These are phyloP conservation scores for Thunnus albacares DNA, from an alignment of 2,797 vertebrate species.

Conservation along the genomic window DNA sequence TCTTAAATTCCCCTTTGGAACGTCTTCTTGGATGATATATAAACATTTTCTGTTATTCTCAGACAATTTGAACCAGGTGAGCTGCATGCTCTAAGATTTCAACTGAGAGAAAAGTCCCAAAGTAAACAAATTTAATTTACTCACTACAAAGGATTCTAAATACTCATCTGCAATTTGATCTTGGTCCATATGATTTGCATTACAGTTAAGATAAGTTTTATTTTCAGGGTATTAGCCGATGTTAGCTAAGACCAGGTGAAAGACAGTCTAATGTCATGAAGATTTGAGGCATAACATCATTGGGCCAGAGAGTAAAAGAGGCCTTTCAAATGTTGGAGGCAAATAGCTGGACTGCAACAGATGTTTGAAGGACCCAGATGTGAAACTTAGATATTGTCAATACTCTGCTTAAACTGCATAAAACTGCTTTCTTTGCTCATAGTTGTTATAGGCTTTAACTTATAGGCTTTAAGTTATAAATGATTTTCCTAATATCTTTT, in stretches of 20 bases:
- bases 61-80: constrained; percentile 79
- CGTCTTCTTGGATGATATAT: constrained; percentile 50
- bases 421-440: constrained; percentile 10
- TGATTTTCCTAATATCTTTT: background rate
- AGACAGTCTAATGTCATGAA: constrained; percentile 51
- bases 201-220: constrained; percentile 55
- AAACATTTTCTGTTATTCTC: constrained; percentile 61
- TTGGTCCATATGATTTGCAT: constrained; percentile 48
- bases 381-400: constrained; percentile 33
- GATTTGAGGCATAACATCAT: constrained; percentile 47
- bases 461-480: background rate
- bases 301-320: constrained; percentile 49
- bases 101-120: constrained; percentile 49
- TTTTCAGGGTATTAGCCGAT: constrained; percentile 53
- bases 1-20: constrained; percentile 21
- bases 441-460: background rate
- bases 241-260: constrained; percentile 60
- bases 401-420: constrained; percentile 2
- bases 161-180: constrained; percentile 61
- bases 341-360: constrained; percentile 50
- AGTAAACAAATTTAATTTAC: constrained; percentile 66
- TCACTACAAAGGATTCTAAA: constrained; percentile 57
- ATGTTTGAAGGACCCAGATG: constrained; percentile 64
- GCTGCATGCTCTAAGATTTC: constrained; percentile 55
- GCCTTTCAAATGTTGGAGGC: constrained; percentile 33